A percentile compares a stretch with the other conserved stretches of the same genome.
Evolutionary conservation across 1,140 invertebrate genomes (phyloP).

Genomic region (Bombus pascuorum): DNA sequence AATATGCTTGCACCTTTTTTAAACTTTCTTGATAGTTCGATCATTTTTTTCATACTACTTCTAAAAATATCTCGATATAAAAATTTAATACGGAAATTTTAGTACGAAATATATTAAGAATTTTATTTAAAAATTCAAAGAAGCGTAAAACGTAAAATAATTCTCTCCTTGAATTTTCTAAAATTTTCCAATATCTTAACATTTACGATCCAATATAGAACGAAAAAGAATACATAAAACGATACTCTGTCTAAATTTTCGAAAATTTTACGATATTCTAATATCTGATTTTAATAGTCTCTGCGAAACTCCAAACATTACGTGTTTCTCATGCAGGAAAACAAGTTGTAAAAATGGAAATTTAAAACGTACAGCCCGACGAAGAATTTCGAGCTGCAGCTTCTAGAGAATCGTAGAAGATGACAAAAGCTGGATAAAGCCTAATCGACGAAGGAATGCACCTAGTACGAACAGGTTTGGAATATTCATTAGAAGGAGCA

Average conservation of each 20-base stretch:
- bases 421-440: conserved; percentile 53
- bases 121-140: too few relatives aligned
- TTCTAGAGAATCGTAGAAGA: conserved; percentile 52
- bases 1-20: not conserved
- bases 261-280: too few relatives aligned
- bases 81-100: too few relatives aligned
- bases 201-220: too few relatives aligned
- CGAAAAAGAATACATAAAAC: too few relatives aligned
- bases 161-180: not conserved
- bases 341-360: conserved; percentile 10
- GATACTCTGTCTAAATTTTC: too few relatives aligned
- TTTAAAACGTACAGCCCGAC: not conserved
- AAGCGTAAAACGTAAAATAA: not conserved
- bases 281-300: too few relatives aligned
- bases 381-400: conserved; percentile 3
- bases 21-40: not conserved
- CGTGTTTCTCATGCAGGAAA: too few relatives aligned
- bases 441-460: conserved; percentile 64
- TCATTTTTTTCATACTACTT: too few relatives aligned
- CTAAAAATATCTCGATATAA: too few relatives aligned
- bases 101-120: too few relatives aligned
- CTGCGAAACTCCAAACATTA: too few relatives aligned
- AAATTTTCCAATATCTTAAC: not conserved
- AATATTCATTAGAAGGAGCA: conserved; percentile 75
- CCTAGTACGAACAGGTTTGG: conserved; percentile 49